These are phyloP conservation scores for Harpalus rubripes DNA, from an alignment of 2,888 invertebrate species.

Conservation along the genomic window DNA sequence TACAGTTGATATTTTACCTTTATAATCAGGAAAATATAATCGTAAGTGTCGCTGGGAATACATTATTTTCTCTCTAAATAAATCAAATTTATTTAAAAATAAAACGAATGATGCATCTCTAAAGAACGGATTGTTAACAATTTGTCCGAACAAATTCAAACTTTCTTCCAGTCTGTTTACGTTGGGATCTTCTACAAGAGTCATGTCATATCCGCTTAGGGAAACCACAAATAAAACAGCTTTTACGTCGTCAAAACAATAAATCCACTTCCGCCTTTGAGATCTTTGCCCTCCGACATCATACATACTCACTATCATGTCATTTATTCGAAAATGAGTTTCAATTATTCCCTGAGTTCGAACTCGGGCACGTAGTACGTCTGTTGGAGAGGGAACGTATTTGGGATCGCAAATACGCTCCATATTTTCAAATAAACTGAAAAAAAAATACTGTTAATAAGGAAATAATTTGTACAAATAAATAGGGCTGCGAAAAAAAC, in stretches of 20 bases:
- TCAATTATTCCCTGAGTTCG: slow-evolving; percentile 84
- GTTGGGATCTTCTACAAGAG: slow-evolving; percentile 81
- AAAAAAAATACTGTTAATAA: slow-evolving; percentile 66
- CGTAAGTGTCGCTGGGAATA: slow-evolving; percentile 82
- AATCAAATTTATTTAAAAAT: slow-evolving; percentile 83
- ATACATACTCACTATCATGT: slow-evolving; percentile 82
- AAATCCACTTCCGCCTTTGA: slow-evolving; percentile 84
- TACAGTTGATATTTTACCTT: slow-evolving; percentile 75
- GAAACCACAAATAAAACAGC: slow-evolving; percentile 83
- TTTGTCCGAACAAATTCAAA: slow-evolving; percentile 82
- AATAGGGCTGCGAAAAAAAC: no score
- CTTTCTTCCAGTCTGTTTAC: slow-evolving; percentile 84
- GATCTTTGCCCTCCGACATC: slow-evolving; percentile 84
- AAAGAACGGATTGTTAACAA: slow-evolving; percentile 84
- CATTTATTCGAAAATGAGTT: slow-evolving; percentile 82
- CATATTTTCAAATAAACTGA: slow-evolving; percentile 84
- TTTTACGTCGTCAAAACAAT: slow-evolving; percentile 84
- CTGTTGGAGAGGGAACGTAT: slow-evolving; percentile 82
- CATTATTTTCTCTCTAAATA: slow-evolving; percentile 83
- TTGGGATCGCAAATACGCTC: slow-evolving; percentile 82
- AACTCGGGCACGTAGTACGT: slow-evolving; percentile 82
- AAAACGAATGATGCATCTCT: slow-evolving; percentile 82
- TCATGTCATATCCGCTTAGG: slow-evolving; percentile 84
- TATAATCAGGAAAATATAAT: slow-evolving; percentile 81
- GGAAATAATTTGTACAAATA: background rate